Evolutionary conservation across 1,140 invertebrate genomes (phyloP).

Genomic region (Scaptomyza pallida): DNA sequence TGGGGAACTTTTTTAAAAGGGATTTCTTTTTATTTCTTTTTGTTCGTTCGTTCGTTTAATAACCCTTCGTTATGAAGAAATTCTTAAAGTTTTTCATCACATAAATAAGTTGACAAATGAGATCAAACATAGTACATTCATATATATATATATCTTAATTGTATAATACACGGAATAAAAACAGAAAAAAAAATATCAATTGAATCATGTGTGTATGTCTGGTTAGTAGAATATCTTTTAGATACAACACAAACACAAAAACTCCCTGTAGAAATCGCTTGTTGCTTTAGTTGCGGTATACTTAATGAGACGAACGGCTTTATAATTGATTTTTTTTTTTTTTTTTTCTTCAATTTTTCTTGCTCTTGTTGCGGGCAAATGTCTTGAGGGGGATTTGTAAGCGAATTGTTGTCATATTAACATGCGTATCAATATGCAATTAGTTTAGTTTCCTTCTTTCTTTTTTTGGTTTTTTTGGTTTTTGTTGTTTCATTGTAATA

Average conservation of each 20-base stretch:
- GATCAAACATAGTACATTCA: conserved; percentile 55
- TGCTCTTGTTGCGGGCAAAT: conserved; percentile 34
- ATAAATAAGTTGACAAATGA: conserved; percentile 69
- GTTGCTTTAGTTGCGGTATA: neutral
- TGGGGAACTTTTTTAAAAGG: neutral
- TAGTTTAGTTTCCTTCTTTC: conserved; percentile 14
- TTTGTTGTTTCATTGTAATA: conserved; percentile 52
- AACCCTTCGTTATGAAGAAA: conserved; percentile 25
- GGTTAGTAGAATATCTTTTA: conserved; percentile 50
- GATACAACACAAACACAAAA: conserved; percentile 10
- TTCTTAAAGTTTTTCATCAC: conserved; percentile 59
- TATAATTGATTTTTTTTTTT: conserved; percentile 13
- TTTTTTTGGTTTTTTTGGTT: neutral
- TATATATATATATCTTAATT: conserved; percentile 16
- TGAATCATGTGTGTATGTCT: conserved; percentile 16
- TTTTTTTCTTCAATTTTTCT: conserved; percentile 10
- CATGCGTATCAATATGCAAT: conserved; percentile 42
- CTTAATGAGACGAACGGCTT: neutral
- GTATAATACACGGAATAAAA: conserved; percentile 30
- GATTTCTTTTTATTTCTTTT: conserved; percentile 30
- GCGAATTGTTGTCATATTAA: conserved; percentile 40
- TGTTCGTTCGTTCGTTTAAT: conserved; percentile 39
- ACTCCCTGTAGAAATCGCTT: neutral
- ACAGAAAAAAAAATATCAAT: conserved; percentile 21
- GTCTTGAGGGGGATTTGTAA: conserved; percentile 45